These are phyloP conservation scores for Aselliscus stoliczkanus DNA, from an alignment of 2,797 vertebrate genomes.

Conservation along the genomic window DNA sequence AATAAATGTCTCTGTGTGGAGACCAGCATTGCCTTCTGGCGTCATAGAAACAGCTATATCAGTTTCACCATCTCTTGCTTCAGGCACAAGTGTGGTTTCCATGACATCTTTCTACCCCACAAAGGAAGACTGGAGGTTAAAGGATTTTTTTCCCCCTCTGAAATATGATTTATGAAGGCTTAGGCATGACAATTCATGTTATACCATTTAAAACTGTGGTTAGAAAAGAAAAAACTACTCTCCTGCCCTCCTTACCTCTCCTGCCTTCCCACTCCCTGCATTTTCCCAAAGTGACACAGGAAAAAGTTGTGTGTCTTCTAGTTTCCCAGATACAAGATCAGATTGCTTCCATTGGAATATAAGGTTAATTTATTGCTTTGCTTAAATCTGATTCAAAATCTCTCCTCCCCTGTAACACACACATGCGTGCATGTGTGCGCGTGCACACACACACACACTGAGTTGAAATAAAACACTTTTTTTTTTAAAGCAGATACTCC, in stretches of 20 bases:
- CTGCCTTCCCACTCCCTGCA: not conserved
- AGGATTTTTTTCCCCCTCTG: not conserved
- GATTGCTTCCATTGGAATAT: not conserved
- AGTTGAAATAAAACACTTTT: not conserved
- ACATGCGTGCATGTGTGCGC: not conserved
- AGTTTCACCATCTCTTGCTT: not conserved
- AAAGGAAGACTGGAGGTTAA: not conserved
- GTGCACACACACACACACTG: no score
- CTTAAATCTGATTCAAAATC: slow-evolving; percentile 27
- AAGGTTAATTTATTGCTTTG: slow-evolving; percentile 37
- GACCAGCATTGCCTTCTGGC: not conserved
- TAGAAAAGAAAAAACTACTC: not conserved
- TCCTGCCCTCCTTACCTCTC: not conserved
- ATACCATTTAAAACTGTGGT: not conserved
- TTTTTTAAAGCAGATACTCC: not conserved
- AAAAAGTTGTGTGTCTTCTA: not conserved
- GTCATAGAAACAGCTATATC: not conserved
- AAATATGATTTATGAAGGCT: not conserved
- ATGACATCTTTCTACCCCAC: not conserved
- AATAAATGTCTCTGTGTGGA: not conserved
- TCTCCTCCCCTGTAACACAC: not conserved
- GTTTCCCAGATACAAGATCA: slow-evolving; percentile 10
- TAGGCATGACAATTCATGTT: not conserved
- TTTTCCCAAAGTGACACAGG: not conserved
- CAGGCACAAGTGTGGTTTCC: not conserved